phyloP scores from a whole-genome alignment of 2,113 vertebrate species.

The Channa maculata region DNA sequence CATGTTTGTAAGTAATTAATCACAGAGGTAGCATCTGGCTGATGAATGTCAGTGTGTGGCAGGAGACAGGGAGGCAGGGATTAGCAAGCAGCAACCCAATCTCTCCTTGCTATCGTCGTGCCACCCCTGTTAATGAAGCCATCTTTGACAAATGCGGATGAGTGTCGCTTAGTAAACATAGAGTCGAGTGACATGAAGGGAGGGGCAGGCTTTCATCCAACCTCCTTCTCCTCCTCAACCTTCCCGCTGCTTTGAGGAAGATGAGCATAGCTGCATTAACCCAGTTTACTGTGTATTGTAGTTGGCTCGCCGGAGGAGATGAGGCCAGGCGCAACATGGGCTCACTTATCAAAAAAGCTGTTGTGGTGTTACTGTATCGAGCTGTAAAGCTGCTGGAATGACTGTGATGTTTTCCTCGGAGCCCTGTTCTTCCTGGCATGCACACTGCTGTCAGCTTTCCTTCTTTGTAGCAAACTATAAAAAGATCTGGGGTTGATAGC shows the following conservation, averaged over 20 bases:
- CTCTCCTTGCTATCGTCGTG: conserved; percentile 52
- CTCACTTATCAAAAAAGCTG: conserved; percentile 39
- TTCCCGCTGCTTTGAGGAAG: conserved; percentile 44
- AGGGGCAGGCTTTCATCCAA: conserved; percentile 39
- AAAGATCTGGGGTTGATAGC: conserved; percentile 69
- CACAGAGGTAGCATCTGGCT: conserved; percentile 62
- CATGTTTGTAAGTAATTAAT: conserved; percentile 76
- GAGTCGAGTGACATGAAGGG: conserved; percentile 22
- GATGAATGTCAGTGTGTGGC: conserved; percentile 71
- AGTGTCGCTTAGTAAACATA: conserved; percentile 56
- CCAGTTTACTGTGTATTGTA: conserved; percentile 52
- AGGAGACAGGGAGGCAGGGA: conserved; percentile 68
- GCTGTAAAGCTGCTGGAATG: conserved; percentile 45
- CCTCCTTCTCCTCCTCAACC: conserved; percentile 50
- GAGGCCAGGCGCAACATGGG: conserved; percentile 30
- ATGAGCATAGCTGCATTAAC: conserved; percentile 60
- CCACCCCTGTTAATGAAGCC: conserved; percentile 73
- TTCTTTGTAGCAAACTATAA: conserved; percentile 56
- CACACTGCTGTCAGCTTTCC: conserved; percentile 30
- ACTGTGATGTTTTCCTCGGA: conserved; percentile 54
- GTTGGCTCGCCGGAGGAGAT: conserved; percentile 42
- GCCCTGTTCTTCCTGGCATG: conserved; percentile 47
- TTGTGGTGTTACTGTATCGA: conserved; percentile 33
- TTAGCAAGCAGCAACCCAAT: conserved; percentile 59
- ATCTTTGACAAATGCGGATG: conserved; percentile 70